Conservation (phyloP, 2,113 vertebrate genomes). For the Bettongia penicillata region DNA sequence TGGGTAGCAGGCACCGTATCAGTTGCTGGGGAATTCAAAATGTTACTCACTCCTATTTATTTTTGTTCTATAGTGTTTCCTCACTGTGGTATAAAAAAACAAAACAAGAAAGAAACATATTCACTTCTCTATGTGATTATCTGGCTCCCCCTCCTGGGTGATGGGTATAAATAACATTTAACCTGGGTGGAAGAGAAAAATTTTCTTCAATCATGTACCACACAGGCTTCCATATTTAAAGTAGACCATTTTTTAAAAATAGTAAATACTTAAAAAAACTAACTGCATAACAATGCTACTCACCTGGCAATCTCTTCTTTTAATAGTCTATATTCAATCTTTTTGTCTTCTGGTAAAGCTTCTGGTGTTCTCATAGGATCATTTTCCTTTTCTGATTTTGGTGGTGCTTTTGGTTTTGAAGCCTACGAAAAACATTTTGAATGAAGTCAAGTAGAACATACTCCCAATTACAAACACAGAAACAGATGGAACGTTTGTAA, state of each 20-base stretch:
- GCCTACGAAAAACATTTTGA: constrained; percentile 85
- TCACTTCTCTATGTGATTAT: neutral
- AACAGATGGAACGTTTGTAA: neutral
- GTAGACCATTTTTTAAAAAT: constrained; percentile 1
- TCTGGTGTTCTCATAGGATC: constrained; percentile 93
- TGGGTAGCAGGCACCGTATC: neutral
- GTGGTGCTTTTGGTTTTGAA: constrained; percentile 91
- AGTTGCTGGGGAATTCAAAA: neutral
- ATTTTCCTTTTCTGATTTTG: constrained; percentile 96
- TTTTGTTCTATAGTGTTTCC: neutral
- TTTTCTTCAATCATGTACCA: neutral
- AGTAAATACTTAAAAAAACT: neutral
- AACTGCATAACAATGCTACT: constrained; percentile 53
- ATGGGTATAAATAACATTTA: constrained; percentile 35
- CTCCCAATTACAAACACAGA: constrained; percentile 34
- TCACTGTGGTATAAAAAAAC: neutral
- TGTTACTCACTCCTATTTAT: neutral
- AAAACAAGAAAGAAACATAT: neutral
- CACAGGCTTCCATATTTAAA: neutral
- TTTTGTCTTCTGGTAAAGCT: constrained; percentile 90
- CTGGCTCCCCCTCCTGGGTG: constrained; percentile 18
- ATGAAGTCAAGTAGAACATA: constrained; percentile 52
- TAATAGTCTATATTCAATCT: constrained; percentile 91
- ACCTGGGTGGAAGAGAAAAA: constrained; percentile 35
- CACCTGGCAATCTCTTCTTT: constrained; percentile 95